Conservation (phyloP, 2,888 invertebrate genomes). For the Drosophila demipolita region DNA sequence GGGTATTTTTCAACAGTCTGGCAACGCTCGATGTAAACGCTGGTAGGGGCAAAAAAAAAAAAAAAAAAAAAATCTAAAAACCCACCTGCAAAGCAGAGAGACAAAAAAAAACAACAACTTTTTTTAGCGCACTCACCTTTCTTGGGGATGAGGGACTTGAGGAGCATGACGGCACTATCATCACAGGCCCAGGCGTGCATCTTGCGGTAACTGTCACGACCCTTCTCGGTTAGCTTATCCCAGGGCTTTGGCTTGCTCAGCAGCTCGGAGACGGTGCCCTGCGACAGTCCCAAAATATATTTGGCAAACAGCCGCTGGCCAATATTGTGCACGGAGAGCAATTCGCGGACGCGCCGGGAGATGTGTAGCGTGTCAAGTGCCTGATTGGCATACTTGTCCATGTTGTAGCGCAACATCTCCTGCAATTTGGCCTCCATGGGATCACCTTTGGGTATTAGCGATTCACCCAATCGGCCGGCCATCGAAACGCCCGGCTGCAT, state of each 20-base stretch:
- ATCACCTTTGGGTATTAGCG: constrained; percentile 95
- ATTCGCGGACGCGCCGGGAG: constrained; percentile 95
- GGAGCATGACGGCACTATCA: constrained; percentile 97
- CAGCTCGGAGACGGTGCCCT: constrained; percentile 99
- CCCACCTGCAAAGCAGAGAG: constrained; percentile 10
- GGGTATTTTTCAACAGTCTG: constrained; percentile 3
- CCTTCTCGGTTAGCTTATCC: constrained; percentile 99
- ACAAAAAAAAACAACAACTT: background rate
- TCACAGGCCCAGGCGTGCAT: constrained; percentile 99
- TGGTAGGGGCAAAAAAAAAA: constrained; percentile 4
- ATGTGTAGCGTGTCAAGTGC: constrained; percentile 98
- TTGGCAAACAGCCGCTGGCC: constrained; percentile 99
- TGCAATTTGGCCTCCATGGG: constrained; percentile 97
- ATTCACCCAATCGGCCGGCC: constrained; percentile 94
- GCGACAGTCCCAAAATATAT: constrained; percentile 97
- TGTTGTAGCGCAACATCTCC: constrained; percentile 97
- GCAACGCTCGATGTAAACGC: constrained; percentile 3
- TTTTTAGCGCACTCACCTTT: constrained; percentile 91
- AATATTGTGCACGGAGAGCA: constrained; percentile 98
- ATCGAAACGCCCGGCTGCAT: constrained; percentile 91
- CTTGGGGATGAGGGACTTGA: constrained; percentile 99
- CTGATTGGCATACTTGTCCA: constrained; percentile 97
- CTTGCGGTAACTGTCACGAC: constrained; percentile 99
- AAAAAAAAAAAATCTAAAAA: background rate
- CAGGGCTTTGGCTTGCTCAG: constrained; percentile 99